Percentiles rank a stretch among this genome's conserved stretches.
These are phyloP conservation scores for Sebastiscus tertius DNA, from an alignment of 2,797 vertebrate genomes.

Conservation along the genomic window DNA sequence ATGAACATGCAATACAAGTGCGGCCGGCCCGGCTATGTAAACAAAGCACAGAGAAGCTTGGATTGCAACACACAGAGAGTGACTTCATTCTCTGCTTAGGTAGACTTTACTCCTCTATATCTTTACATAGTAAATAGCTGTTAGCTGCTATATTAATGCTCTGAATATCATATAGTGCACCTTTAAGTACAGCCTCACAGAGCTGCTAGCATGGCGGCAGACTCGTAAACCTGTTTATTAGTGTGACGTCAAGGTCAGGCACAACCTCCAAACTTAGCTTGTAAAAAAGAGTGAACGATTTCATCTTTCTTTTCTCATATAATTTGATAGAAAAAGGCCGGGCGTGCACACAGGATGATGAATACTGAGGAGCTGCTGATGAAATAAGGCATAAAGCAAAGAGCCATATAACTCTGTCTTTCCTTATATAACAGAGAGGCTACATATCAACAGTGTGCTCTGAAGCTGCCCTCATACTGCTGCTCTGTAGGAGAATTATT, in stretches of 20 bases:
- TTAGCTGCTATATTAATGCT: background rate
- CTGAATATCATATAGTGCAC: background rate
- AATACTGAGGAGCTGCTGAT: conserved; percentile 27
- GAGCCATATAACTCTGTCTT: conserved; percentile 44
- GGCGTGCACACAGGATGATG: conserved; percentile 4
- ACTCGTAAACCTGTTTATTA: background rate
- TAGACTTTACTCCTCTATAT: background rate
- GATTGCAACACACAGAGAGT: background rate
- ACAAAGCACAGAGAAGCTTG: background rate
- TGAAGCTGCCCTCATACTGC: conserved; percentile 44
- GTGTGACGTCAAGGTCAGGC: background rate
- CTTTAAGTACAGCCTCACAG: background rate
- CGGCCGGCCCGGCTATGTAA: background rate
- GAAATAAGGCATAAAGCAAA: conserved; percentile 54
- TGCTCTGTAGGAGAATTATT: conserved; percentile 70
- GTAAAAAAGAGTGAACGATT: conserved; percentile 27
- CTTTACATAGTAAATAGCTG: accelerated
- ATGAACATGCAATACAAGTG: background rate
- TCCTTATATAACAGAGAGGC: conserved; percentile 37
- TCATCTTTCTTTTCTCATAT: conserved; percentile 30
- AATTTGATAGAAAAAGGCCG: conserved; percentile 18
- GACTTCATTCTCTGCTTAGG: background rate
- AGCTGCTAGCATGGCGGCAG: background rate
- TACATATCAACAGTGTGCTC: conserved; percentile 48
- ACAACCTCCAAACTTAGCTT: background rate